Percentiles rank a stretch among this genome's conserved stretches.
phyloP scores from a whole-genome alignment of 37 sponge, comb jelly and placozoan species.

The Tethya wilhelma region DNA sequence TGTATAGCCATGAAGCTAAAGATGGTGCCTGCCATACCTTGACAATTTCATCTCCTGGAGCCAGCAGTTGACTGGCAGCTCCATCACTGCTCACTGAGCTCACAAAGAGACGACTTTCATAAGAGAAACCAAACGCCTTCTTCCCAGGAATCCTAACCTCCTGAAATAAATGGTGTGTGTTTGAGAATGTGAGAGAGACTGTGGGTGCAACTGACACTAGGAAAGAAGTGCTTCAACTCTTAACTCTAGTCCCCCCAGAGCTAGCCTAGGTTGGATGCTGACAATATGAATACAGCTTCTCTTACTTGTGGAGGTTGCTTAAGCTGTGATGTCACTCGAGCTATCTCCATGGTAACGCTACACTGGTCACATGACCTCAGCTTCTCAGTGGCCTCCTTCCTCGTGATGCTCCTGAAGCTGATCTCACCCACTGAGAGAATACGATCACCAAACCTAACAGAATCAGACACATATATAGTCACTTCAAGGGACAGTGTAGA shows the following conservation, averaged over 20 bases:
- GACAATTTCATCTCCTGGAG: slow-evolving; percentile 50
- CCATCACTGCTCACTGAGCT: slow-evolving; percentile 12
- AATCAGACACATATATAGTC: no score
- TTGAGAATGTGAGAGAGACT: background rate
- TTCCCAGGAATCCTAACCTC: slow-evolving; percentile 49
- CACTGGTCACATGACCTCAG: slow-evolving; percentile 54
- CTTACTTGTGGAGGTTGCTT: slow-evolving; percentile 31
- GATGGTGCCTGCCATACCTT: no score
- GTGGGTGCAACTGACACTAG: background rate
- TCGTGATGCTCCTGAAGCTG: slow-evolving; percentile 9
- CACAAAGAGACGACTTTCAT: slow-evolving; percentile 48
- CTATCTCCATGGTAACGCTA: slow-evolving; percentile 39
- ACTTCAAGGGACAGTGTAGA: no score
- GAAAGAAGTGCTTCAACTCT: background rate
- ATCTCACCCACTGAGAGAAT: slow-evolving; percentile 13
- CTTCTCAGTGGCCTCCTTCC: slow-evolving; percentile 41
- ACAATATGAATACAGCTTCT: no score
- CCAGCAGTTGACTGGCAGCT: slow-evolving; percentile 5
- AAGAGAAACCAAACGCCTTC: slow-evolving; percentile 50
- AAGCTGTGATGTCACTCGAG: slow-evolving; percentile 3
- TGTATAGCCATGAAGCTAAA: no score
- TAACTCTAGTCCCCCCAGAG: no score
- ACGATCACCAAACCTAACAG: slow-evolving; percentile 42
- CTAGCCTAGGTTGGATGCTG: no score
- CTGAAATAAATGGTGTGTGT: no score